Evolutionary conservation across 2,797 vertebrate genomes (phyloP).

Genomic region (Tenualosa thibaudeaui): DNA sequence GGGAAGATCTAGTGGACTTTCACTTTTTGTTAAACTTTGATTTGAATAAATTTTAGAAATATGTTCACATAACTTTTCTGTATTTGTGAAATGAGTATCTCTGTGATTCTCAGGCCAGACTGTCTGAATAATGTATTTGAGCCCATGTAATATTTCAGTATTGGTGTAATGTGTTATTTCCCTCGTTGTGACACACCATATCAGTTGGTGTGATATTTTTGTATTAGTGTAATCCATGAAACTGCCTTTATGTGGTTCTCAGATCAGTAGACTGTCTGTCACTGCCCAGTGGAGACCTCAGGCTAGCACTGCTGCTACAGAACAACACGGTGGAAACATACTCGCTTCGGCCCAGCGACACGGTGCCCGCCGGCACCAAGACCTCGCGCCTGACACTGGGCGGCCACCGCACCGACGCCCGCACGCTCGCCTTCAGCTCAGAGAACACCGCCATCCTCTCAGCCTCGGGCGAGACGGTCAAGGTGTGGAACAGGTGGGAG

Average conservation of each 20-base stretch:
- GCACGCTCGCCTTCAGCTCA: constrained; percentile 93
- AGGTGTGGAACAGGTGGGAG: constrained; percentile 96
- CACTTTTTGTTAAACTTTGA: too few relatives aligned
- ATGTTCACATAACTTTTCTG: too few relatives aligned
- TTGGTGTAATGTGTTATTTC: too few relatives aligned
- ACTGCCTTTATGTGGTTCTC: constrained; percentile 28
- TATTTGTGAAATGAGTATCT: too few relatives aligned
- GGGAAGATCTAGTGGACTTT: too few relatives aligned
- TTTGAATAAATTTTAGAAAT: too few relatives aligned
- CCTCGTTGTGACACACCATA: too few relatives aligned
- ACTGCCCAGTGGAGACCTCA: constrained; percentile 85
- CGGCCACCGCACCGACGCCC: constrained; percentile 89
- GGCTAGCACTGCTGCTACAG: constrained; percentile 87
- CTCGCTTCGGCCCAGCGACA: constrained; percentile 68
- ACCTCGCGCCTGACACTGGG: constrained; percentile 81
- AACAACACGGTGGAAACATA: constrained; percentile 90
- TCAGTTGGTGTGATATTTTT: too few relatives aligned
- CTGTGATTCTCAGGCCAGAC: too few relatives aligned
- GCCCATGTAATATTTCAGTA: too few relatives aligned
- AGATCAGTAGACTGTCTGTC: constrained; percentile 87
- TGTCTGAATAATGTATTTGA: too few relatives aligned
- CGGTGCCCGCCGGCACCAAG: constrained; percentile 71
- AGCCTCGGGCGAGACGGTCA: constrained; percentile 88
- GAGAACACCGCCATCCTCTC: constrained; percentile 94
- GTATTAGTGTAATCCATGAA: too few relatives aligned